Evolutionary conservation across 2,113 vertebrate genomes (phyloP).

Genomic region (Cavia aperea): DNA sequence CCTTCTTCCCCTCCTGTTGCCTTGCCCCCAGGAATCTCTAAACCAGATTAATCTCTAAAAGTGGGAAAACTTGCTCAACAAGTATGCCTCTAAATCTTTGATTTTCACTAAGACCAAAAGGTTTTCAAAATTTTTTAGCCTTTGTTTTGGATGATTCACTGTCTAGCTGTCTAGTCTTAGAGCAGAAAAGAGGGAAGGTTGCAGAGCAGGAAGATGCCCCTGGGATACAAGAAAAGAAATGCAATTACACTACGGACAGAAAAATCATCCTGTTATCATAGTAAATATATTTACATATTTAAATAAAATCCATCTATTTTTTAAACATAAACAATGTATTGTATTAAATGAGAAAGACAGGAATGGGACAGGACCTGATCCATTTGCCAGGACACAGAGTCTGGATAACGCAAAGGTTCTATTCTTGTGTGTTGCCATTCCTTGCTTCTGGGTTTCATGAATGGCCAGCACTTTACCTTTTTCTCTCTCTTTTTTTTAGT

Average conservation of each 20-base stretch:
- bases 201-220: not conserved
- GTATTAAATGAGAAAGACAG: not conserved
- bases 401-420: not conserved
- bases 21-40: not conserved
- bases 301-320: not conserved
- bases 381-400: not conserved
- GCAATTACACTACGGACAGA: not conserved
- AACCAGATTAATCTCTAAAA: slow-evolving; percentile 18
- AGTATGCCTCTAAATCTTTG: slow-evolving; percentile 24
- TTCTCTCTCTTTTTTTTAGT: too few species aligned
- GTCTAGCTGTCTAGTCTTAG: slow-evolving; percentile 20
- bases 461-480: not conserved
- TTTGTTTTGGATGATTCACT: slow-evolving; percentile 51
- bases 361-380: not conserved
- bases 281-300: not conserved
- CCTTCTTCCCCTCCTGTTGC: not conserved
- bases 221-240: not conserved
- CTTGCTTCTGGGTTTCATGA: not conserved
- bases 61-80: slow-evolving; percentile 37
- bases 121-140: slow-evolving; percentile 34
- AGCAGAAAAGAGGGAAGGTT: not conserved
- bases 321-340: not conserved
- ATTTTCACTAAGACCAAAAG: slow-evolving; percentile 33
- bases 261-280: not conserved
- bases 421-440: not conserved